Conservation (phyloP, 2,797 vertebrate genomes). For the Astyanax mexicanus region DNA sequence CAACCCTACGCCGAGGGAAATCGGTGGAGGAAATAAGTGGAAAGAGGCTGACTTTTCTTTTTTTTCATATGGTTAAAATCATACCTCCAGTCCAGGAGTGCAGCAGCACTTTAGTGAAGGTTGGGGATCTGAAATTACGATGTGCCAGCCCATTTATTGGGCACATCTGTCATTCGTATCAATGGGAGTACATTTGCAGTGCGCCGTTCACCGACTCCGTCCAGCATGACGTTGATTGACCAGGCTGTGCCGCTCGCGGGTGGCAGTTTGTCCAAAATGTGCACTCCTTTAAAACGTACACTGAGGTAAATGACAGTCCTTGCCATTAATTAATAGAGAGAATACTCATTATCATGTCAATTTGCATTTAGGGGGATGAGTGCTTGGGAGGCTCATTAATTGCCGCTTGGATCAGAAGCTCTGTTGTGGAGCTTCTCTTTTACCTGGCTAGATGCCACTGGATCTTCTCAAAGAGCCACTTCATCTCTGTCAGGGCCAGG, state of each 20-base stretch:
- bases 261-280: slow-evolving; percentile 44
- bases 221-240: slow-evolving; percentile 47
- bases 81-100: slow-evolving; percentile 39
- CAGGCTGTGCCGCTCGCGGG: background rate
- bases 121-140: slow-evolving; percentile 45
- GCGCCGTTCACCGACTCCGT: slow-evolving; percentile 7
- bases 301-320: slow-evolving; percentile 43
- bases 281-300: slow-evolving; percentile 24
- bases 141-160: slow-evolving; percentile 56
- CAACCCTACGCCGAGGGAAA: slow-evolving; percentile 17
- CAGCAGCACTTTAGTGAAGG: slow-evolving; percentile 48
- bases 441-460: slow-evolving; percentile 83
- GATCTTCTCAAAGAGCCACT: slow-evolving; percentile 90
- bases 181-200: slow-evolving; percentile 39
- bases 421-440: slow-evolving; percentile 81
- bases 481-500: slow-evolving; percentile 92
- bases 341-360: slow-evolving; percentile 84
- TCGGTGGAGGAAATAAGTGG: slow-evolving; percentile 24
- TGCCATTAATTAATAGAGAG: slow-evolving; percentile 68
- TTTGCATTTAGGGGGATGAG: slow-evolving; percentile 85
- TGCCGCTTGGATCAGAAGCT: slow-evolving; percentile 84
- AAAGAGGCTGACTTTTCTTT: slow-evolving; percentile 48
- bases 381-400: slow-evolving; percentile 92
- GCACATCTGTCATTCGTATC: slow-evolving; percentile 57
- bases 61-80: slow-evolving; percentile 54